Base-by-base conservation (phyloP, 1,140 invertebrate genomes). In the Pristionchus pacificus region DNA sequence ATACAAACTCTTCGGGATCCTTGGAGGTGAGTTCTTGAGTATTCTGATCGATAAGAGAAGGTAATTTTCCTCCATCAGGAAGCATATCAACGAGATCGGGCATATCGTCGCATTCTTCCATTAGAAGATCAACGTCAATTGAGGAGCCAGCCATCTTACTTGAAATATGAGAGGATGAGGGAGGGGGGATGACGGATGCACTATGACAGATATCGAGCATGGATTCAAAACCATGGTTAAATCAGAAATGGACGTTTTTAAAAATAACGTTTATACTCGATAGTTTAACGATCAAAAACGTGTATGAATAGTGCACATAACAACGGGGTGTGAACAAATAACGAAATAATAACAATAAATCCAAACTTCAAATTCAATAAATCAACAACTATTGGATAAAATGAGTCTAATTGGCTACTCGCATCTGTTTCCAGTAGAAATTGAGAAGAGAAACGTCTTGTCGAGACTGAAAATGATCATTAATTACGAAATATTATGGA, bases 1-100 rank as follows among this genome's bases (percentile, higher is more conserved):
- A 28, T 73, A 68, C 68, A 66, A 73, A 73, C n/a, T 73, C 60
- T 13, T 73, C 62, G 2, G 38, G 38, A 62, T 67, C 65, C 38
- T 67, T 58, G 14, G 29, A 38, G 24, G 58, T 60, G 58, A 58
- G 63, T 3, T 57, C 62, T 30, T 66, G 57, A 29, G 38, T 62
- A 55, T 74, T 73, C 65, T 75, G 74, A 15, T 75, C 74, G 64
- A 76, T 33, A n/a, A 76, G 63, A 2, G 72, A 76, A 14, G 74
- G 74, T 28, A 76, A 63, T 49, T 19, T 33, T 32, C 62, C 69
- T 31, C 28, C 38, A 3, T 19, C 30, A 10, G 75, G 73, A n/a
- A 72, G 64, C 2, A 33, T 60, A 24, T 76, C 75, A 25, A 79
- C 68, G 28, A 81, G 76, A 14, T 79, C 76, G 29, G 80, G 79